Evolutionary conservation across 2,797 vertebrate species (phyloP).

Genomic region (Cichlasoma orientale): DNA sequence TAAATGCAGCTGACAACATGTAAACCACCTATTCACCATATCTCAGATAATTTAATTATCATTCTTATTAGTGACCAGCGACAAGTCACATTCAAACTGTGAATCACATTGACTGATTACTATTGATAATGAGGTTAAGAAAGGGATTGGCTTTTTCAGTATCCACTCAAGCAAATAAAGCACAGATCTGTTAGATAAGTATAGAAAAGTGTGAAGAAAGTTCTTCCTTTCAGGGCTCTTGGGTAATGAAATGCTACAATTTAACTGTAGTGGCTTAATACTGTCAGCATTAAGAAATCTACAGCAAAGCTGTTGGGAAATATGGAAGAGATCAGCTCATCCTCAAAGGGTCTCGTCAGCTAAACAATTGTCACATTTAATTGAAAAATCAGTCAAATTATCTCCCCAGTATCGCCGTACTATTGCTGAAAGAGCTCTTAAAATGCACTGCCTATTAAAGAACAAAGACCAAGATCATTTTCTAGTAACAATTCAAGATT

Average conservation of each 20-base stretch:
- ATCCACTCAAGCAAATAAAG: background rate
- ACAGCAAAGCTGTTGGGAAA: background rate
- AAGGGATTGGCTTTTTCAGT: background rate
- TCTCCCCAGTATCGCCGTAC: background rate
- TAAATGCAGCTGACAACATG: constrained; percentile 1
- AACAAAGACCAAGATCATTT: constrained; percentile 2
- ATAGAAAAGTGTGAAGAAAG: background rate
- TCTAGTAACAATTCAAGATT: background rate
- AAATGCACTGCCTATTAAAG: background rate
- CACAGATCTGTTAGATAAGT: background rate
- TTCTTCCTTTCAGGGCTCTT: background rate
- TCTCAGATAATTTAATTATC: background rate
- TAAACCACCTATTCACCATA: constrained; percentile 6
- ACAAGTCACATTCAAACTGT: background rate
- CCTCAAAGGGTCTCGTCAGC: background rate
- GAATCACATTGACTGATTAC: background rate
- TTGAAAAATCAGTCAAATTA: background rate
- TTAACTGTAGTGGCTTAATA: background rate
- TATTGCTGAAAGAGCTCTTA: background rate
- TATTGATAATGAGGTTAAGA: background rate
- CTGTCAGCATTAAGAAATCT: background rate
- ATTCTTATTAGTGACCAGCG: constrained; percentile 17
- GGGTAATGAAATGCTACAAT: background rate
- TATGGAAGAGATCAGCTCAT: background rate
- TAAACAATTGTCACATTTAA: constrained; percentile 11